Evolutionary conservation across 2,888 invertebrate species (phyloP), one percentile per base, ranked within the genome.

Genomic region (Leptothorax acervorum): DNA sequence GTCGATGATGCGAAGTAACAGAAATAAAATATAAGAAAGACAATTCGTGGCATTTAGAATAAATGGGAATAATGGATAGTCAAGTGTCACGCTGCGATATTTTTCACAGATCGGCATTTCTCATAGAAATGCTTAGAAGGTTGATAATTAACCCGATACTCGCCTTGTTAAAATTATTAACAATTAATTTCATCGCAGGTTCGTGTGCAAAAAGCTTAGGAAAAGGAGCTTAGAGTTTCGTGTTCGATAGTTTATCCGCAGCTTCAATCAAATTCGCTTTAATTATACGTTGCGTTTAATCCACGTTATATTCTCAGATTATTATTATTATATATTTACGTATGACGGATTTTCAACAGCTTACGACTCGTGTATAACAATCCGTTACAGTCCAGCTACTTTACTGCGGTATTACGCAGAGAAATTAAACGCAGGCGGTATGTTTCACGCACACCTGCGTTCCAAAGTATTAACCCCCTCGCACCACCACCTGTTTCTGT

Each of bases 401-500:
- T 81, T 81, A 81, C 35, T 51, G 79, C 60, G 60, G 79, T 81
- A 81, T 60, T 81, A 79, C 57, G 79, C 79, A 74, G 74, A 81
- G 79, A 81, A 81, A 81, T 81, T 81, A 81, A 81, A 81, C 79
- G 79, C 79, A 74, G 60, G 60, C 79, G 79, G 73, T 81, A 81
- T 81, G 79, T 73, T 81, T 81, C 79, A 81, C 79, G 79, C 74
- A 73, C 79, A 81, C 79, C 79, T 81, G 79, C 79, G 79, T 74
- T 73, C 48, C 60, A 18, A 23, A 74, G 60, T 74, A 81, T 81
- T 74, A 81, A 81, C 48, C 79, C 53, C 48, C 55, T 42, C 66
- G 31, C 28, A 48, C 60, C 74, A 35, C 55, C 12, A 23, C 23
- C 55, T 57, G 48, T 12, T 51, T 53, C 65, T 71, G n/a, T 73